These are phyloP conservation scores for Scaptomyza reducta DNA, from an alignment of 2,888 invertebrate species.

Conservation along the genomic window DNA sequence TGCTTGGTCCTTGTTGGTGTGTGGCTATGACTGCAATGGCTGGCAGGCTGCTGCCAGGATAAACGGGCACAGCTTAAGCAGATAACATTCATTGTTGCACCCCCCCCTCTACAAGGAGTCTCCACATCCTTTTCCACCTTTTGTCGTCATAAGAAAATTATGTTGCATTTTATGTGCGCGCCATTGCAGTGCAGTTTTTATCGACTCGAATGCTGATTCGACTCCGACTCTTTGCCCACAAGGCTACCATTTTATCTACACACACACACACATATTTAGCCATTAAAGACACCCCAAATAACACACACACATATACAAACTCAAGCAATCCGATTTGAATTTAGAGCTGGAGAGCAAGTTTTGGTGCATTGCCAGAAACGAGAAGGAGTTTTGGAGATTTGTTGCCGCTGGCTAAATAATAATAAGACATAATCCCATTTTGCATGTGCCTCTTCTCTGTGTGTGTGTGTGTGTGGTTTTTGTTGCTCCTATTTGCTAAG, in stretches of 20 bases:
- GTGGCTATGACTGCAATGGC: slow-evolving; percentile 7
- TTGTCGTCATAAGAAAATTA: slow-evolving; percentile 74
- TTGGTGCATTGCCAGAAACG: slow-evolving; percentile 60
- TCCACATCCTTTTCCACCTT: slow-evolving; percentile 4
- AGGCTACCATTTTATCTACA: slow-evolving; percentile 37
- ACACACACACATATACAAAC: slow-evolving; percentile 6
- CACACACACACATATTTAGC: slow-evolving; percentile 27
- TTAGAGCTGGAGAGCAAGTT: slow-evolving; percentile 25
- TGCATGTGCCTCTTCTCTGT: slow-evolving; percentile 14
- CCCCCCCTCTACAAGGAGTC: not conserved
- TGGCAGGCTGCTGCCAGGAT: slow-evolving; percentile 52
- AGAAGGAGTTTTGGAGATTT: slow-evolving; percentile 30
- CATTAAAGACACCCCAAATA: slow-evolving; percentile 57
- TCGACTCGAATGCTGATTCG: slow-evolving; percentile 28
- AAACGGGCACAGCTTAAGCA: slow-evolving; percentile 76
- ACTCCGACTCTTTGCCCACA: slow-evolving; percentile 27
- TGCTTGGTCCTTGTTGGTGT: no score
- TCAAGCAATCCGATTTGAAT: slow-evolving; percentile 5
- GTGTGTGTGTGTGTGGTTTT: slow-evolving; percentile 8
- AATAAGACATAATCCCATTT: slow-evolving; percentile 51
- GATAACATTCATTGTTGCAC: slow-evolving; percentile 76
- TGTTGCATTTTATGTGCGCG: slow-evolving; percentile 77
- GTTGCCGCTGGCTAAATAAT: slow-evolving; percentile 47
- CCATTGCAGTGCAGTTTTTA: slow-evolving; percentile 64
- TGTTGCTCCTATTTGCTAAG: slow-evolving; percentile 2